phyloP scores from a whole-genome alignment of 2,113 vertebrate species.

The Hepsetus odoe region DNA sequence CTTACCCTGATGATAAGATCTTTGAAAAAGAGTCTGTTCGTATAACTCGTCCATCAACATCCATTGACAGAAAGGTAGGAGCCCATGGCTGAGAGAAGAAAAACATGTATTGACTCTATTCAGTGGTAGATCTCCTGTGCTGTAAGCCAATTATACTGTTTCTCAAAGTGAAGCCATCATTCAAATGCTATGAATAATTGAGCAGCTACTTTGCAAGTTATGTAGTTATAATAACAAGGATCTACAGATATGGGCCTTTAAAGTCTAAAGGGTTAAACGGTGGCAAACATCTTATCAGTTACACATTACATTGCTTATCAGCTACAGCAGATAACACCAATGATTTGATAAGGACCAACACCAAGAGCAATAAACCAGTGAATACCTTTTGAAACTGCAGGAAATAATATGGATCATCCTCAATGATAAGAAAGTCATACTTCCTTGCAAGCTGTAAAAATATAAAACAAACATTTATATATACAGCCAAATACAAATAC shows the following conservation, averaged over 20 bases:
- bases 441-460: constrained; percentile 84
- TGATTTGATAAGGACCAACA: constrained; percentile 27
- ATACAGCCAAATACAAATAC: too few species aligned
- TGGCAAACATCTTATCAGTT: constrained; percentile 32
- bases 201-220: not conserved
- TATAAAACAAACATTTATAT: not conserved
- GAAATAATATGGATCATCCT: constrained; percentile 98
- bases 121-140: too few species aligned
- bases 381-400: constrained; percentile 93
- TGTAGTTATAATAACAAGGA: not conserved
- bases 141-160: too few species aligned
- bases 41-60: constrained; percentile 75
- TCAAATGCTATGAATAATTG: not conserved
- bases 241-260: not conserved
- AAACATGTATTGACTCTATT: not conserved
- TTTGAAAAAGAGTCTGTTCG: constrained; percentile 81
- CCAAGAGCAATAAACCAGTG: constrained; percentile 10
- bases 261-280: not conserved
- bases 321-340: not conserved
- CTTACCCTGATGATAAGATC: constrained; percentile 81
- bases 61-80: constrained; percentile 80
- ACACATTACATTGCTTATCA: constrained; percentile 36
- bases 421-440: constrained; percentile 94
- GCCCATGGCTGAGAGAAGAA: constrained; percentile 68
- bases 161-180: too few species aligned